Base-by-base conservation (phyloP, 2,888 invertebrate species). In the Rhamnusium bicolor region DNA sequence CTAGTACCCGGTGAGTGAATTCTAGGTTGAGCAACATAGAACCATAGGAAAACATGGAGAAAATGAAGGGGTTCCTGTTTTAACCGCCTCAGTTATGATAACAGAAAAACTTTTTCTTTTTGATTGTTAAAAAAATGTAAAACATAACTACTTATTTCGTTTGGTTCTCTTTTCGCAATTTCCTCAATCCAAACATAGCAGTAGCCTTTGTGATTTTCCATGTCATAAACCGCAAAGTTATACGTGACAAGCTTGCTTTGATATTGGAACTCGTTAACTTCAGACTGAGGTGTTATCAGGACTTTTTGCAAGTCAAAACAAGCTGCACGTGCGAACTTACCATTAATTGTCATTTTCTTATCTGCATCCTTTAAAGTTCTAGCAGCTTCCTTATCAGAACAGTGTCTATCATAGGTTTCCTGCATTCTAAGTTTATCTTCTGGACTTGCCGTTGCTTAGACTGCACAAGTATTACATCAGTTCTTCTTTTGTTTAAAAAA, bases 161-260 rank as follows among this genome's bases (percentile, higher is more conserved):
- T 70, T 18, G 66, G 40, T 54, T 71, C 73, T 29, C 71, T 46
- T 71, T 60, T 58, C 10, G 65, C 73, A 19, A 74, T 71, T 21
- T 10, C 2, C 32, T 74, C 67, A 47, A 51, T 24, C 66, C 71
- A 68, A 24, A 68, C 67, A 67, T 74, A 74, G 46, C 74, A 74
- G 58, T 40, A 71, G 2, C 67, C 74, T 65, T 74, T 19, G 47
- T 71, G 21, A 21, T 58, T 71, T 29, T 70, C 73, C 29, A 73
- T 46, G 60, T 73, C 73, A 53, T 61, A 72, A 32, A 68, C 46
- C 18, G 72, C 68, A 58, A 73, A 70, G 51, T 72, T 72, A n/a
- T 66, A 66, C 5, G 66, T 66, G 19, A 53, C 19, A 27, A 29
- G 32, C 27, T 66, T 69, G 32, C 69, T 73, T 70, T 73, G 62